Evolutionary conservation across 2,113 vertebrate species (phyloP).

Genomic region (Todiramphus chloris): DNA sequence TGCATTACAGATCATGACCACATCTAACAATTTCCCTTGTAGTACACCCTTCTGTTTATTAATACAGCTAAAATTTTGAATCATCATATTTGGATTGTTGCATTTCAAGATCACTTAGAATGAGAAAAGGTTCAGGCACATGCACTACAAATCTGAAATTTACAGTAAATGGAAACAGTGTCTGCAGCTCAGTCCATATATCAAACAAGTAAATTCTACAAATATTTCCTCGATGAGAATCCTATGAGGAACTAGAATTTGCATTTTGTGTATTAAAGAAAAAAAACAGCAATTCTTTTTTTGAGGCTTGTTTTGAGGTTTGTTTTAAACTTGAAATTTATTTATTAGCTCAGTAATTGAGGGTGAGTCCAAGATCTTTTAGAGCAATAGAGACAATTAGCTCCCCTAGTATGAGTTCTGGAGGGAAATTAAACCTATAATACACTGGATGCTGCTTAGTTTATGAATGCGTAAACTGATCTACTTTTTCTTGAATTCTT

Average conservation of each 20-base stretch:
- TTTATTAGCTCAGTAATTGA: background rate
- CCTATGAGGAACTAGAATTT: background rate
- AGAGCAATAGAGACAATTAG: background rate
- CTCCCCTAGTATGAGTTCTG: background rate
- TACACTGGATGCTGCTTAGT: background rate
- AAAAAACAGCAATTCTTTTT: background rate
- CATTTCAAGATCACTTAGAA: background rate
- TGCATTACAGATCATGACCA: background rate
- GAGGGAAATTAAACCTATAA: background rate
- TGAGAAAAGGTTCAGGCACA: background rate
- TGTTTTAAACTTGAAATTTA: background rate
- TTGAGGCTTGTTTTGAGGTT: background rate
- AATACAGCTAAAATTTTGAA: background rate
- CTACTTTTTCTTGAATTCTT: background rate
- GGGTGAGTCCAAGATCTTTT: background rate
- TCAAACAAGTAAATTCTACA: background rate
- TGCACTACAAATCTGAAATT: background rate
- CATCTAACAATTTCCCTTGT: background rate
- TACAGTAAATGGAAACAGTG: background rate
- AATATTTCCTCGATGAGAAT: background rate
- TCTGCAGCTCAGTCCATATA: background rate
- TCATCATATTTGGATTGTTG: slow-evolving; percentile 14
- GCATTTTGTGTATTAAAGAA: background rate
- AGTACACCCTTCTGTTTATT: background rate
- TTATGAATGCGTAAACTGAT: background rate